A percentile compares a stretch with the other conserved stretches of the same genome.
Evolutionary conservation across 2,113 vertebrate genomes (phyloP).

Genomic region (Coregonus clupeaformis): DNA sequence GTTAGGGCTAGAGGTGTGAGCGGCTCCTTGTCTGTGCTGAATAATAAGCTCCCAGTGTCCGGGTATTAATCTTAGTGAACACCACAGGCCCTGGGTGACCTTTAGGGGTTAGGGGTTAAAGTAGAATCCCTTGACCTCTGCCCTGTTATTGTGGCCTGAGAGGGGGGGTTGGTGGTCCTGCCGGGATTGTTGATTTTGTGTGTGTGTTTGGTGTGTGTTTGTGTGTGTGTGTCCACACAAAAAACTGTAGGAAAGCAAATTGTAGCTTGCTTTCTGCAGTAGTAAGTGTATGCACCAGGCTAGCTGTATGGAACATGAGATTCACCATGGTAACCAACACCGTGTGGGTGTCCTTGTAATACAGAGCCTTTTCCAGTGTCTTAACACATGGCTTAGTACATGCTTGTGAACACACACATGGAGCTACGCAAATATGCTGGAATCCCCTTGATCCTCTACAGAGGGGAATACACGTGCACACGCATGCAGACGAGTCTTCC

Average conservation of each 20-base stretch:
- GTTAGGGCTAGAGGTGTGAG: conserved; percentile 22
- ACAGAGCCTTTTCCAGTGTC: conserved; percentile 66
- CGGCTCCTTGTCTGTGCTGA: conserved; percentile 29
- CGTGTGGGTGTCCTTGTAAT: conserved; percentile 33
- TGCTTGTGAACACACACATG: conserved; percentile 68
- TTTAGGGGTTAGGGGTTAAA: conserved; percentile 74
- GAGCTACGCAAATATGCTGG: conserved; percentile 63
- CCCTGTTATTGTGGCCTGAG: conserved; percentile 74
- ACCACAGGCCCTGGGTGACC: conserved; percentile 71
- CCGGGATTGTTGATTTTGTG: conserved; percentile 23
- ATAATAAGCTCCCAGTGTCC: conserved; percentile 55
- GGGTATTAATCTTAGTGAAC: conserved; percentile 79
- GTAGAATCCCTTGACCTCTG: conserved; percentile 77
- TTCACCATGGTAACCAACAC: background rate
- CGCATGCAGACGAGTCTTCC: conserved; percentile 33
- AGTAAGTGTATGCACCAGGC: background rate
- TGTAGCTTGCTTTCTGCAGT: background rate
- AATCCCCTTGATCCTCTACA: conserved; percentile 48
- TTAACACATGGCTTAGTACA: conserved; percentile 69
- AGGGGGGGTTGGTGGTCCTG: conserved; percentile 55
- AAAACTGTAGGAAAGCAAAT: no score
- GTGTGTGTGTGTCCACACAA: background rate
- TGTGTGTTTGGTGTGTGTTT: conserved; percentile 25
- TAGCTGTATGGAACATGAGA: background rate
- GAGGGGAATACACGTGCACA: background rate